Evolutionary conservation across 2,888 invertebrate genomes (phyloP).

Genomic region (Anarsia innoxiella): DNA sequence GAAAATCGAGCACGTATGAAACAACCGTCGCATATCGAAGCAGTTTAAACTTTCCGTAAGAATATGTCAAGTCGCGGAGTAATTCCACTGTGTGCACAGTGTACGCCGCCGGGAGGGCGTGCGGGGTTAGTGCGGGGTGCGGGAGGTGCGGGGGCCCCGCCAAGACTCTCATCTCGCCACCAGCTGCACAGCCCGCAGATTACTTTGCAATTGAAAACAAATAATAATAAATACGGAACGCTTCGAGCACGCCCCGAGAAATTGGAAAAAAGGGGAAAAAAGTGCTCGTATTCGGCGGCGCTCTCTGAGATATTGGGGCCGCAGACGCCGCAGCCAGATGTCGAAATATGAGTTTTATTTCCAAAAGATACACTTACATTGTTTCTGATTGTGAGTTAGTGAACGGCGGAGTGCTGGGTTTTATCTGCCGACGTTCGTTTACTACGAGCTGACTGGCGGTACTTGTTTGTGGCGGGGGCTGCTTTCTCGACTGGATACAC

Average conservation of each 20-base stretch:
- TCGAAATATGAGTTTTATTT: constrained; percentile 50
- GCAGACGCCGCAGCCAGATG: constrained; percentile 40
- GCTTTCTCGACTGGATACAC: too few species aligned
- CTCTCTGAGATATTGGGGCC: constrained; percentile 45
- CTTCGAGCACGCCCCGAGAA: constrained; percentile 49
- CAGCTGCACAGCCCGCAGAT: constrained; percentile 66
- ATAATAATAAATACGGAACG: constrained; percentile 68
- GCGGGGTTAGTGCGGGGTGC: neutral
- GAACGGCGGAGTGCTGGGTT: constrained; percentile 9
- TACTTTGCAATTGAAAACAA: constrained; percentile 73
- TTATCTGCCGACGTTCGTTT: constrained; percentile 10
- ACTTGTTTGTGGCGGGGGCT: too few species aligned
- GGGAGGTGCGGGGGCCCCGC: constrained; percentile 9
- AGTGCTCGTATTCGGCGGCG: constrained; percentile 33
- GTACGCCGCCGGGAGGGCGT: too few species aligned
- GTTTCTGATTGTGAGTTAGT: constrained; percentile 19
- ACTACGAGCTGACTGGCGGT: too few species aligned
- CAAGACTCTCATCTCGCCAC: constrained; percentile 43
- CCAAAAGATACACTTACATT: constrained; percentile 34
- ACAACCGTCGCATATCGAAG: too few species aligned
- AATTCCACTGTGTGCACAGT: too few species aligned
- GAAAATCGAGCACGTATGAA: too few species aligned
- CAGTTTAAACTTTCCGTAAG: too few species aligned
- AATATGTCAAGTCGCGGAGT: too few species aligned
- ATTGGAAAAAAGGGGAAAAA: constrained; percentile 62